These are phyloP conservation scores for Pogonophryne albipinna DNA, from an alignment of 2,797 vertebrate species.

Conservation along the genomic window DNA sequence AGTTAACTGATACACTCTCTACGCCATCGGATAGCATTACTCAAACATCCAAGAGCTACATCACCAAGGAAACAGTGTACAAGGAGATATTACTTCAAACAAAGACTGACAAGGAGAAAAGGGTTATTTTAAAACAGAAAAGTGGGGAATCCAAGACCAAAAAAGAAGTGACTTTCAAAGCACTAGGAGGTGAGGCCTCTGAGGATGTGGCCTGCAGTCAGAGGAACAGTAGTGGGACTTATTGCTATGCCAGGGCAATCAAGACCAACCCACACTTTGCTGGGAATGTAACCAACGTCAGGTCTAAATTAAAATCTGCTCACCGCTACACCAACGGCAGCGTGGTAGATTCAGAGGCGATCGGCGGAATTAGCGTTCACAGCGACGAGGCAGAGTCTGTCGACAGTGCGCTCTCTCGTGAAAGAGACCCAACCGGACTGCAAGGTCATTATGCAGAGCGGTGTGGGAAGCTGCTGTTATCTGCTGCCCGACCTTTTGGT, in stretches of 20 bases:
- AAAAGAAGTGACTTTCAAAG: slow-evolving; percentile 87
- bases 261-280: slow-evolving; percentile 73
- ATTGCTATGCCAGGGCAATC: slow-evolving; percentile 75
- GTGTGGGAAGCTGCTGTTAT: slow-evolving; percentile 53
- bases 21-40: slow-evolving; percentile 53
- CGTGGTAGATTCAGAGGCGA: slow-evolving; percentile 83
- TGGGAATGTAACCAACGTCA: slow-evolving; percentile 50
- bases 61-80: slow-evolving; percentile 59
- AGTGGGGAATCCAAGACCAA: slow-evolving; percentile 79
- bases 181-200: slow-evolving; percentile 65
- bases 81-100: slow-evolving; percentile 54
- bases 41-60: slow-evolving; percentile 60
- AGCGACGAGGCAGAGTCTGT: slow-evolving; percentile 59
- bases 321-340: slow-evolving; percentile 83
- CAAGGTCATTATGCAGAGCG: slow-evolving; percentile 60
- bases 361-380: slow-evolving; percentile 82
- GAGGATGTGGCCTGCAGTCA: slow-evolving; percentile 68
- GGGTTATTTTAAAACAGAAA: slow-evolving; percentile 79
- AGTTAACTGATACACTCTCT: slow-evolving; percentile 55
- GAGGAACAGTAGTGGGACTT: slow-evolving; percentile 59
- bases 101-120: slow-evolving; percentile 76
- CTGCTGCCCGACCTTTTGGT: slow-evolving; percentile 53
- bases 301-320: slow-evolving; percentile 63
- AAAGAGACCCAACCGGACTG: slow-evolving; percentile 42
- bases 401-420: slow-evolving; percentile 23